These are phyloP conservation scores for Megaceryle alcyon DNA, from an alignment of 2,797 vertebrate species.

Conservation along the genomic window DNA sequence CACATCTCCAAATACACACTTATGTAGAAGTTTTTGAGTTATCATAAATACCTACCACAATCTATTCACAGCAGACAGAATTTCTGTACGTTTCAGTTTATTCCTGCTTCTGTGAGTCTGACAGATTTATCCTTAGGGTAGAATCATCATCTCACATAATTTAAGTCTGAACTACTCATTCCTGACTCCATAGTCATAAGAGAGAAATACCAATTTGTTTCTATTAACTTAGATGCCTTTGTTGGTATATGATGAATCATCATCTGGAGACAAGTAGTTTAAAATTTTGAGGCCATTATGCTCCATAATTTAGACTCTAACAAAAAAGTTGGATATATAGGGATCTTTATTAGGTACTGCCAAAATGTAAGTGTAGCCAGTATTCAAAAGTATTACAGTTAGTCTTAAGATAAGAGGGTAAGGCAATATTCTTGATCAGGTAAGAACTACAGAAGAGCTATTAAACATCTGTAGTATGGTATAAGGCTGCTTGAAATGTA, in stretches of 20 bases:
- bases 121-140: background rate
- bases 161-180: background rate
- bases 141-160: background rate
- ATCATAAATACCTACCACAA: background rate
- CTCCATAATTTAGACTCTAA: background rate
- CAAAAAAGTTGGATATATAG: background rate
- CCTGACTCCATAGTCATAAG: background rate
- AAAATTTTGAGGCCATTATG: background rate
- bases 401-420: background rate
- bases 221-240: background rate
- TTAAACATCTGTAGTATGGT: background rate
- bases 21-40: background rate
- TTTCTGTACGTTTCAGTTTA: background rate
- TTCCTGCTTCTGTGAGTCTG: background rate
- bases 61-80: background rate
- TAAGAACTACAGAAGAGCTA: background rate
- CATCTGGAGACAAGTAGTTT: background rate
- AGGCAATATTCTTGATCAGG: background rate
- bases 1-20: fast-evolving
- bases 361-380: background rate
- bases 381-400: background rate
- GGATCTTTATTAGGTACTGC: background rate
- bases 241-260: background rate
- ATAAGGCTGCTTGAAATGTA: background rate
- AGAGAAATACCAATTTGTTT: background rate